Evolutionary conservation across 2,797 vertebrate species (phyloP).

Genomic region (Cottoperca gobio): DNA sequence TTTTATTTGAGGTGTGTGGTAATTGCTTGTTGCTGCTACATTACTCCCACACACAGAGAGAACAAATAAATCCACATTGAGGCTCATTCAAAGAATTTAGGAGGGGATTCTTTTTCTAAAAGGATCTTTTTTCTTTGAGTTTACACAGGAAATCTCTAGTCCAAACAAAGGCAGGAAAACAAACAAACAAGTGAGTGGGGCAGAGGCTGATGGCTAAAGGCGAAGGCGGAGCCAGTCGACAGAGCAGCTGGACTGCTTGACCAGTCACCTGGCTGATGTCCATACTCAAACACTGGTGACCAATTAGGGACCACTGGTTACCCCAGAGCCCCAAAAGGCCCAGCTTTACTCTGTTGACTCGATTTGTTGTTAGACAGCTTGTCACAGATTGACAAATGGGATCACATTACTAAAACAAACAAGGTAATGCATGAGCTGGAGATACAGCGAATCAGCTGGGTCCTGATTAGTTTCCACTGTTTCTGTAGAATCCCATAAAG

Average conservation of each 20-base stretch:
- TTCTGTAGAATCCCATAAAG: conserved; percentile 25
- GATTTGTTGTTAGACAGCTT: conserved; percentile 64
- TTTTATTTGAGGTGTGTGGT: conserved; percentile 24
- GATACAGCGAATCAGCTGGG: conserved; percentile 40
- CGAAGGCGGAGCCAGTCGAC: conserved; percentile 33
- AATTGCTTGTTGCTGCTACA: conserved; percentile 38
- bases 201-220: conserved; percentile 48
- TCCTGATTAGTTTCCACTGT: conserved; percentile 31
- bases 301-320: conserved; percentile 53
- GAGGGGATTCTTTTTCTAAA: conserved; percentile 31
- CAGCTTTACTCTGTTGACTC: conserved; percentile 57
- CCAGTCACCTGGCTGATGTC: conserved; percentile 67
- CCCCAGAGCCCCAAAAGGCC: conserved; percentile 55
- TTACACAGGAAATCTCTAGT: conserved; percentile 78
- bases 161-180: conserved; percentile 82
- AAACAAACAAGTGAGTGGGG: conserved; percentile 76
- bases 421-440: conserved; percentile 61
- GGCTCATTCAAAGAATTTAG: conserved; percentile 39
- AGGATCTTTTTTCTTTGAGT: conserved; percentile 59
- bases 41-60: conserved; percentile 25
- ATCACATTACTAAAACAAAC: conserved; percentile 76
- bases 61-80: conserved; percentile 57
- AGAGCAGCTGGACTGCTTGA: conserved; percentile 68
- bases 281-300: conserved; percentile 60
- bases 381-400: conserved; percentile 69